A percentile compares a stretch with the other conserved stretches of the same genome.
phyloP scores from a whole-genome alignment of 2,888 invertebrate species.

The Chrysodeixis includens region DNA sequence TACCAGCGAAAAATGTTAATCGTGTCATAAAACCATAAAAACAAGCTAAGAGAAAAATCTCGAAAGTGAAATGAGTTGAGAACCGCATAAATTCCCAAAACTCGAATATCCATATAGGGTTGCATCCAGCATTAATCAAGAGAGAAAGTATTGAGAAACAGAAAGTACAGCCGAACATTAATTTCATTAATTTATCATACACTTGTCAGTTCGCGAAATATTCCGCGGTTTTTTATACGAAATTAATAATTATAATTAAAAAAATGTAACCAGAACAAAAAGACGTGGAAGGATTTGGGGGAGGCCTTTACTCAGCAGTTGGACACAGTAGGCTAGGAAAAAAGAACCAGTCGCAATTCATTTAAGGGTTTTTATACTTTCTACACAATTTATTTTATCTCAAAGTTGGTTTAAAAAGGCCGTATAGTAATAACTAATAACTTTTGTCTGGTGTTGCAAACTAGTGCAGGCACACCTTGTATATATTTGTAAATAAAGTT shows the following conservation, averaged over 20 bases:
- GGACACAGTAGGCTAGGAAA: too few species aligned
- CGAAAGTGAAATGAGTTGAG: slow-evolving; percentile 30
- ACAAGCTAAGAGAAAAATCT: slow-evolving; percentile 14
- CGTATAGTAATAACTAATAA: not conserved
- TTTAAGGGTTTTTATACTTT: too few species aligned
- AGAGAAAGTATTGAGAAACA: slow-evolving; percentile 53
- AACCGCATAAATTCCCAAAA: slow-evolving; percentile 41
- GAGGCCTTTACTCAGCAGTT: too few species aligned
- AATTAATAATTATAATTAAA: not conserved
- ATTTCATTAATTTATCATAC: slow-evolving; percentile 25
- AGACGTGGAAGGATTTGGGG: too few species aligned
- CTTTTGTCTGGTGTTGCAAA: not conserved
- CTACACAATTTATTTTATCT: too few species aligned
- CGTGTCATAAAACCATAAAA: slow-evolving; percentile 10
- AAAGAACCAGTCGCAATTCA: too few species aligned
- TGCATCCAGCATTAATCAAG: slow-evolving; percentile 29
- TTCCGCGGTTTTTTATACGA: not conserved
- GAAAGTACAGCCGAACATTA: slow-evolving; percentile 10
- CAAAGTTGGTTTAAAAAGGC: too few species aligned
- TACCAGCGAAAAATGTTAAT: slow-evolving; percentile 28
- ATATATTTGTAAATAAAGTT: not conserved
- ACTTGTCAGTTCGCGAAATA: slow-evolving; percentile 13
- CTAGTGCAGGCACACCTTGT: not conserved
- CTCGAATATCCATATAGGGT: slow-evolving; percentile 43
- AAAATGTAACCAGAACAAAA: too few species aligned